Evolutionary conservation across 2,113 vertebrate species (phyloP), one percentile per base, ranked within the genome.

Genomic region (Brachionichthys hirsutus): DNA sequence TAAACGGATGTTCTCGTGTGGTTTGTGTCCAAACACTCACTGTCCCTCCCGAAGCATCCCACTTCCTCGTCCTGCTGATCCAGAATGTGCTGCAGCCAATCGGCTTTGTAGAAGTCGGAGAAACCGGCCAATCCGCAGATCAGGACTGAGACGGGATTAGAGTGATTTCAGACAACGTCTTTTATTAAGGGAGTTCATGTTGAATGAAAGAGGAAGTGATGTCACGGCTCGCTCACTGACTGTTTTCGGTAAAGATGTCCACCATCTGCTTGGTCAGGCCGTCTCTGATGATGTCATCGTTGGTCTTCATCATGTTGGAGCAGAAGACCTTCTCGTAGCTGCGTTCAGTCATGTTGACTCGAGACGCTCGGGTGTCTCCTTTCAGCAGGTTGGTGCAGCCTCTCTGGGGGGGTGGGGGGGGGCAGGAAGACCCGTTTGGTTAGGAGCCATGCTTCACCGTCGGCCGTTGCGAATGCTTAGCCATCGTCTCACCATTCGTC

Each of bases 291-390:
- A 88, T 86, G 62, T 91, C 86, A 72, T 60, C 70, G 84, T 94
- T 95, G 83, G 89, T 68, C 66, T 90, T 90, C 92, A 94, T 93
- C 93, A 94, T 94, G 86, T 93, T 94, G 76, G 93, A 91, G 44
- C 94, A 95, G 89, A 93, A 94, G 67, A 93, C 81, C 65, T 67
- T 79, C 73, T 91, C 78, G 60, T 94, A 94, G 70, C 56, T 78
- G 9, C 47, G 56, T 7, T 90, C 89, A 0, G 92, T 93, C 75
- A 91, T 85, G 86, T 92, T 92, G 61, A 75, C 61, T 6, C 87
- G 75, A 0, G 89, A 84, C 0, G 70, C 36, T 15, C 89, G 85
- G 2, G 73, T 80, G 73, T 91, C 90, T 0, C 90, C 90, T 41
- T 90, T 89, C 41, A 93, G 83, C 74, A 93, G 87, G 77, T 83